These are phyloP conservation scores for Ypsolopha sequella DNA, from an alignment of 2,888 invertebrate species.

Conservation along the genomic window DNA sequence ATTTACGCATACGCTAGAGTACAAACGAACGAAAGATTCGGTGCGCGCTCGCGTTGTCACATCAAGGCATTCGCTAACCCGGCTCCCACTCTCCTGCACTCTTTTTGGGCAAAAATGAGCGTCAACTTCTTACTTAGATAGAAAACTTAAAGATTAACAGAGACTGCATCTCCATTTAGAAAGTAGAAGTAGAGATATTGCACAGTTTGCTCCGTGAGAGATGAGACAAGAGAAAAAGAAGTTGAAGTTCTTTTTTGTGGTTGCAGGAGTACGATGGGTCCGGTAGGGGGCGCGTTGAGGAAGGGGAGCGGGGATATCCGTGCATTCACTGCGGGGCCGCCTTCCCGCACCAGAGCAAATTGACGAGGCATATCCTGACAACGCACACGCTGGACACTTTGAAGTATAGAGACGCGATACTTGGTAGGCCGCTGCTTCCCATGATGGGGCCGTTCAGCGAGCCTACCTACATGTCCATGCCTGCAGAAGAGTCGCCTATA, in stretches of 20 bases:
- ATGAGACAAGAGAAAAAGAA: constrained; percentile 78
- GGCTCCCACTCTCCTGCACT: constrained; percentile 68
- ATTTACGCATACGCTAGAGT: constrained; percentile 49
- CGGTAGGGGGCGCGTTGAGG: constrained; percentile 65
- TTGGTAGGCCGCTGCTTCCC: constrained; percentile 48
- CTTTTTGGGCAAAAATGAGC: constrained; percentile 84
- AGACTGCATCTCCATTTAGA: constrained; percentile 68
- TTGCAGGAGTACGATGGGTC: constrained; percentile 92
- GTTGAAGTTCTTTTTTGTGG: constrained; percentile 89
- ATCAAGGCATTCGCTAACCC: constrained; percentile 61
- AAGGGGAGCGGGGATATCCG: constrained; percentile 74
- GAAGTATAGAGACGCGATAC: constrained; percentile 83
- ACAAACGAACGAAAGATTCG: constrained; percentile 39
- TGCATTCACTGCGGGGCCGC: constrained; percentile 92
- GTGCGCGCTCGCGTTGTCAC: constrained; percentile 58
- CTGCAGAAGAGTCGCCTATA: constrained; percentile 72
- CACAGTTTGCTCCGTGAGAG: constrained; percentile 54
- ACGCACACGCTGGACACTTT: constrained; percentile 90
- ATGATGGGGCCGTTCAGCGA: constrained; percentile 61
- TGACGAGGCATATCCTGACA: constrained; percentile 89
- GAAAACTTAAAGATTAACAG: constrained; percentile 39
- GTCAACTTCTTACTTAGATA: constrained; percentile 83
- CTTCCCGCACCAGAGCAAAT: constrained; percentile 92
- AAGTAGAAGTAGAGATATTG: constrained; percentile 65
- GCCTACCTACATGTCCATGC: constrained; percentile 56